Base-by-base conservation (phyloP, 1,140 invertebrate species). In the Atta colombica region DNA sequence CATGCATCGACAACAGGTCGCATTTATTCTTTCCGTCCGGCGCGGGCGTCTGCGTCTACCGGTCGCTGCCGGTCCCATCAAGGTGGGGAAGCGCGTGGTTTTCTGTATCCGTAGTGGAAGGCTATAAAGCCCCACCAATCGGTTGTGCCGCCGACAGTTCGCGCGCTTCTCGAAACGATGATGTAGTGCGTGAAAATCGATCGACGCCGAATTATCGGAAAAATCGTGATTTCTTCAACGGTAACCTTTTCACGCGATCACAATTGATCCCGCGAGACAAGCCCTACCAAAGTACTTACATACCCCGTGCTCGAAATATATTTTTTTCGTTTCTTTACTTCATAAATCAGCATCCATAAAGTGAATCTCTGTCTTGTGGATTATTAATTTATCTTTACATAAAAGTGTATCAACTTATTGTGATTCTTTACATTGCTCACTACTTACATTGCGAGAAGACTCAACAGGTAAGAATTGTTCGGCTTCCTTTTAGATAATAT, bases 101-200 rank as follows among this genome's bases (percentile, higher is more conserved):
- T 90, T 77, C 69, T 61, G 84, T 74, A 69, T 68, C 53, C 18
- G 74, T 21, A 68, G 49, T 71, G 87, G 78, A 87, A 87, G 75
- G 78, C 78, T 92, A 92, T 92, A 92, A 92, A 92, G 87, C 87
- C 90, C 63, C 91, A 80, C 88, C 89, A 91, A 86, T 88, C 87
- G 68, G 28, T 65, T 49, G 66, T 45, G 71, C 68, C 28, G 31
- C 39, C 72, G 85, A 65, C 91, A 92, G 91, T 92, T 69, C 18
- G 85, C 77, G 69, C 78, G 85, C 88, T 68, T 78, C 63, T 86
- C 66, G 60, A 85, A 81, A 81, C 80, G 85, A 87, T 45, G 78
- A 92, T 90, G 89, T 89, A 90, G 81, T 45, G 74, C 53, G 61
- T 39, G 28, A 51, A 39, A 12, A 25, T 88, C 68, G 49, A 55